Base-by-base conservation (phyloP, 2,113 vertebrate genomes). In the Neopipo cinnamomea region DNA sequence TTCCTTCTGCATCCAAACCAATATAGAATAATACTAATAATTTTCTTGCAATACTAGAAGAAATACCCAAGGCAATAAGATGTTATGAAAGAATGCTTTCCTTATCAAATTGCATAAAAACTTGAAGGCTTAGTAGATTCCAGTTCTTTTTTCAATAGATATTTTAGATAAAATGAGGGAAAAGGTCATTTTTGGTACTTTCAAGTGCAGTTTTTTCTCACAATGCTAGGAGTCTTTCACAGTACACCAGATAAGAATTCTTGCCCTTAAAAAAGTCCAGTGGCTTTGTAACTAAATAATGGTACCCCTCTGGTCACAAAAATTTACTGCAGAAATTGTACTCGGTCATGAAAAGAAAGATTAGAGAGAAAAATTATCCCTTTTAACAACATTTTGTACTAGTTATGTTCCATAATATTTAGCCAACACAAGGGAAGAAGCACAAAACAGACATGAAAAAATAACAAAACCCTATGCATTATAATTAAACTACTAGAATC, bases 51-150 rank as follows among this genome's bases (percentile, higher is more conserved):
- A 35, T 4, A 68, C 25, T 59, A 88, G 59, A 67, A 95, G 44
- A 96, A 91, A 82, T 66, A 92, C 27, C 50, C 56, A 24, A 87
- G 79, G 52, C 11, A 92, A 94, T 76, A 81, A 93, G 81, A 84
- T 59, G 24, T 6, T 65, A 63, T 6, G 10, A 81, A 89, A 78
- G 20, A 30, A 70, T 84, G 8, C 12, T 85, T 95, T 95, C 61
- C 28, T 78, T 65, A 88, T 3, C 17, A 88, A 78, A 85, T 65
- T 86, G 82, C 80, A 73, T 85, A 82, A 84, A 90, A 70, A 74
- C 41, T 73, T 89, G 68, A 91, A 85, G 56, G 8, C 7, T 92
- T 62, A 68, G 28, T 66, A 31, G 41, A 46, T 89, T 91, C 9
- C 27, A 18, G 12, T 65, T 77, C 19, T 58, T 83, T 93, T 93